These are phyloP conservation scores for Columba janthina DNA, from an alignment of 2,113 vertebrate species.

Conservation along the genomic window DNA sequence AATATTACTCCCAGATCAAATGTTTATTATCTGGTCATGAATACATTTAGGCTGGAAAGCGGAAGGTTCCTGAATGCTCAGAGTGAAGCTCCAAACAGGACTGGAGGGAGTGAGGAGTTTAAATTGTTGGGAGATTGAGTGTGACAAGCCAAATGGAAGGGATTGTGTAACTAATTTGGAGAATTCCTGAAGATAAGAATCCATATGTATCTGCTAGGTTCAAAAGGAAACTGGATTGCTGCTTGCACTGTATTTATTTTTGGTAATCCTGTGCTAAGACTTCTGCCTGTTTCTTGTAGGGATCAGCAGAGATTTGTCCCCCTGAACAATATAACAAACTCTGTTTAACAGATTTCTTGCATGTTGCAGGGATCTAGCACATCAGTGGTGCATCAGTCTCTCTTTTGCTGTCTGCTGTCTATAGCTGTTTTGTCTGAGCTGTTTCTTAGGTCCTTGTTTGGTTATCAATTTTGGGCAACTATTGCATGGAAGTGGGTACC, in stretches of 20 bases:
- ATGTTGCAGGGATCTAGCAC: neutral
- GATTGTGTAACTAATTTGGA: constrained; percentile 41
- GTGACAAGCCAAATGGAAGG: neutral
- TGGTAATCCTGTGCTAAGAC: constrained; percentile 25
- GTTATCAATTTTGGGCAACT: neutral
- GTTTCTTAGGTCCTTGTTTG: neutral
- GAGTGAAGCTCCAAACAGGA: neutral
- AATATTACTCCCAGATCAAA: neutral
- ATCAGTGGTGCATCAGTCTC: neutral
- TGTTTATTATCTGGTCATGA: neutral
- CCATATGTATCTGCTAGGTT: constrained; percentile 12
- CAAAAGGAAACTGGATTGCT: constrained; percentile 42
- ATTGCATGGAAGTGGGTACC: neutral
- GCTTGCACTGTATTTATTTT: constrained; percentile 35
- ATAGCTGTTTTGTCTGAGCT: neutral
- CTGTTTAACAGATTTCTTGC: neutral
- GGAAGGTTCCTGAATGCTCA: neutral
- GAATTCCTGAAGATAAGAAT: constrained; percentile 50
- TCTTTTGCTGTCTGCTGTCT: neutral
- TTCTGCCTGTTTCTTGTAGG: constrained; percentile 15
- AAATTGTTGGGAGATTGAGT: neutral
- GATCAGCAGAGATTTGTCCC: constrained; percentile 5
- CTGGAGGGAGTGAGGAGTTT: neutral
- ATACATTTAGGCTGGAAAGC: neutral
- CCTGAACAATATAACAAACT: neutral